Conservation (phyloP, 1,140 invertebrate species). For the Drosophila parabipectinata region DNA sequence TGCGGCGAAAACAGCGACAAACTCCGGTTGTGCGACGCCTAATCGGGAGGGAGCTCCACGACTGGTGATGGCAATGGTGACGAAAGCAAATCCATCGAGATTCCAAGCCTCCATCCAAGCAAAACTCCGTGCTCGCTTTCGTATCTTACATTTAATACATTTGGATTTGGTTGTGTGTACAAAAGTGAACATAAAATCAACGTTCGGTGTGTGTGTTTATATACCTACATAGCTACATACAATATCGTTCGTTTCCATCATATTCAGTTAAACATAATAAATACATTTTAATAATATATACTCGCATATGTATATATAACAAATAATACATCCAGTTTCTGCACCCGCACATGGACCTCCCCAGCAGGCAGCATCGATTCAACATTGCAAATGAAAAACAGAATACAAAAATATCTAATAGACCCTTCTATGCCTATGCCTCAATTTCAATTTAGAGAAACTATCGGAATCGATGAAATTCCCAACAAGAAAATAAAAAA, state of each 20-base stretch:
- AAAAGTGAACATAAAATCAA: slow-evolving; percentile 78
- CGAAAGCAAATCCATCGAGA: slow-evolving; percentile 37
- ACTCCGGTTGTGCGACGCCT: slow-evolving; percentile 17
- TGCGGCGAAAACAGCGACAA: slow-evolving; percentile 15
- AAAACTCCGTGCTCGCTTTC: slow-evolving; percentile 13
- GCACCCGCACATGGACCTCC: slow-evolving; percentile 13
- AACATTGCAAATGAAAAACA: slow-evolving; percentile 64
- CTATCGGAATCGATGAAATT: not conserved
- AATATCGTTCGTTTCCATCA: slow-evolving; percentile 55
- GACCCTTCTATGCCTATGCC: not conserved
- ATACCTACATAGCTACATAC: slow-evolving; percentile 79
- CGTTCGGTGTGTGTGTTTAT: slow-evolving; percentile 52
- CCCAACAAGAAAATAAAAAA: not conserved
- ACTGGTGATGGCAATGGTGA: slow-evolving; percentile 13
- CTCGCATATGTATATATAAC: slow-evolving; percentile 60
- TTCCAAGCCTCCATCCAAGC: slow-evolving; percentile 17
- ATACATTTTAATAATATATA: slow-evolving; percentile 69
- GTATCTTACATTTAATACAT: slow-evolving; percentile 75
- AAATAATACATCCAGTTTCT: slow-evolving; percentile 74
- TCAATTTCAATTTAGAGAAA: not conserved
- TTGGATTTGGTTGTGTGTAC: slow-evolving; percentile 72
- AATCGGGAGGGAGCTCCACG: not conserved
- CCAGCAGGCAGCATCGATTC: slow-evolving; percentile 42
- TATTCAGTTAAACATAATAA: slow-evolving; percentile 76
- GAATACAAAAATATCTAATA: slow-evolving; percentile 40